Evolutionary conservation across 2,113 vertebrate genomes (phyloP).

Genomic region (Willisornis vidua): DNA sequence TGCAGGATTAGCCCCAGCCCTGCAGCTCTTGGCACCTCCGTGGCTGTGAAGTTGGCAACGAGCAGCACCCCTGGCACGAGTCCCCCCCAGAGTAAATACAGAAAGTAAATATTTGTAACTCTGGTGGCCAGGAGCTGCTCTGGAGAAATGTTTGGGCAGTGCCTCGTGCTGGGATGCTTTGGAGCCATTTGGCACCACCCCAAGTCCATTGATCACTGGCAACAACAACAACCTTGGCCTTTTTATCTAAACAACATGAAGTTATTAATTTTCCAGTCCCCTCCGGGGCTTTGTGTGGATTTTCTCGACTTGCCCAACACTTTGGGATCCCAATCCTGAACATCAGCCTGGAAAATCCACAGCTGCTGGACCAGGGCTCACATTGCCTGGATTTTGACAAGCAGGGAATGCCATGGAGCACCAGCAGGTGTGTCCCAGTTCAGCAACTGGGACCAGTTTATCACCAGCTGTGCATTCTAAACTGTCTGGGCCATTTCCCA

Average conservation of each 20-base stretch:
- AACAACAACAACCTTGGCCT: not conserved
- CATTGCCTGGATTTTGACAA: not conserved
- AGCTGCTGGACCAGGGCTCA: not conserved
- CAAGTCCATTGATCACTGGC: not conserved
- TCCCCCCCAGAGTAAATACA: slow-evolving; percentile 1
- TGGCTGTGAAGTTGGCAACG: not conserved
- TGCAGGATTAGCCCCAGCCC: not conserved
- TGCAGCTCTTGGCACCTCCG: not conserved
- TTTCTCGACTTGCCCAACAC: not conserved
- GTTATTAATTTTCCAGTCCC: not conserved
- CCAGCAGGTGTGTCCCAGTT: not conserved
- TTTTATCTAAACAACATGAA: not conserved
- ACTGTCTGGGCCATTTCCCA: no score
- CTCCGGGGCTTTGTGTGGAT: not conserved
- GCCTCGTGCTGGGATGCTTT: not conserved
- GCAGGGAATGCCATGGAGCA: not conserved
- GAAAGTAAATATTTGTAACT: slow-evolving; percentile 46
- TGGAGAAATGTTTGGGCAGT: not conserved
- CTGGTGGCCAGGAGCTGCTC: not conserved
- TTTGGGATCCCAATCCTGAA: not conserved
- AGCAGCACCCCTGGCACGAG: not conserved
- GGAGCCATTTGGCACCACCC: not conserved
- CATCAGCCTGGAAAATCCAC: not conserved
- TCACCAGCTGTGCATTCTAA: no score
- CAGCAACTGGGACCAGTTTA: no score